Percentiles rank a stretch among this genome's conserved stretches.
Conservation (phyloP, 2,797 vertebrate genomes). For the Gymnocypris eckloni region DNA sequence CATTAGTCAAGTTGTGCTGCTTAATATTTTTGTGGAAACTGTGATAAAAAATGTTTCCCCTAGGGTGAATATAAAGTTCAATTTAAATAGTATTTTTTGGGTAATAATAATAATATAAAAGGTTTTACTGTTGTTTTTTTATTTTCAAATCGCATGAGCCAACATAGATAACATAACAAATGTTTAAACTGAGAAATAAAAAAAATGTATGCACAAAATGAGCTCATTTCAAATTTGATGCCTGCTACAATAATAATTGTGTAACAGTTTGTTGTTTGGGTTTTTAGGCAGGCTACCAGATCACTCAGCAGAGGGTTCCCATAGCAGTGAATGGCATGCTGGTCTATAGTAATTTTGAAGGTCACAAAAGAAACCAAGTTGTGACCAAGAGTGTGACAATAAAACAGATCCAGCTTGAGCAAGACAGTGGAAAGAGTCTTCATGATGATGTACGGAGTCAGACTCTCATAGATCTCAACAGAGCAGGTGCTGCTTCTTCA, state of each 20-base stretch:
- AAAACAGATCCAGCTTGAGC: conserved; percentile 97
- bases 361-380: conserved; percentile 77
- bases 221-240: too few species aligned
- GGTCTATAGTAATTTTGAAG: conserved; percentile 79
- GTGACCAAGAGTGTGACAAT: conserved; percentile 83
- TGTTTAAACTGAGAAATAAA: too few species aligned
- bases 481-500: conserved; percentile 79
- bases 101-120: neutral
- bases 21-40: neutral
- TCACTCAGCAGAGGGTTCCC: conserved; percentile 94
- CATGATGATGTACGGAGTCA: conserved; percentile 86
- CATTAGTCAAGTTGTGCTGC: neutral
- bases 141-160: neutral
- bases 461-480: conserved; percentile 94
- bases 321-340: conserved; percentile 88
- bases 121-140: neutral
- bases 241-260: neutral
- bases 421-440: conserved; percentile 98
- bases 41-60: neutral
- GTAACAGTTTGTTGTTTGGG: conserved; percentile 18
- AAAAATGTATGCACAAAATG: too few species aligned
- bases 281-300: conserved; percentile 94
- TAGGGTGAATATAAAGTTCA: neutral
- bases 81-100: neutral
- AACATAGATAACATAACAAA: too few species aligned